phyloP scores from a whole-genome alignment of 2,888 invertebrate genomes.

The Dione vanillae region DNA sequence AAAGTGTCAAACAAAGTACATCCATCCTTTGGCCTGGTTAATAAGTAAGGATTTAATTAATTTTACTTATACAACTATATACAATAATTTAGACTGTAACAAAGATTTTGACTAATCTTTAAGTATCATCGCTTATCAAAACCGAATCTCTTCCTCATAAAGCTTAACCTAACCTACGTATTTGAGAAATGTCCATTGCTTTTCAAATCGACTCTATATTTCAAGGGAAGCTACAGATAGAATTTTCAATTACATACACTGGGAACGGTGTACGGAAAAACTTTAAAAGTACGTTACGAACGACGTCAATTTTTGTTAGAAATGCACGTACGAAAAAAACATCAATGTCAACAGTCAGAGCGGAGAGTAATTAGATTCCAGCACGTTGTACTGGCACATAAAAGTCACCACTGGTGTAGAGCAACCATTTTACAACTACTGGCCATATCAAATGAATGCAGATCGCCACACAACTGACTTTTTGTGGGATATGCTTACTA shows the following conservation, averaged over 20 bases:
- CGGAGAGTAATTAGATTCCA: constrained; percentile 52
- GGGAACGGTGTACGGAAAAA: constrained; percentile 13
- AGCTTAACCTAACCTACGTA: constrained; percentile 23
- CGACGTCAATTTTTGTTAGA: constrained; percentile 31
- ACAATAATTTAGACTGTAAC: background rate
- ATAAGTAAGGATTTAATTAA: too few species aligned
- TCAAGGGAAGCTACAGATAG: constrained; percentile 30
- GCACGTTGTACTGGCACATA: constrained; percentile 48
- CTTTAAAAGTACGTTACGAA: constrained; percentile 25
- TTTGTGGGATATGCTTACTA: too few species aligned
- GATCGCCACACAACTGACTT: constrained; percentile 43
- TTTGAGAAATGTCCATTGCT: constrained; percentile 23
- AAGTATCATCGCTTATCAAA: constrained; percentile 21
- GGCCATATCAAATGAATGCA: constrained; percentile 43
- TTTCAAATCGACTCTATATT: constrained; percentile 29
- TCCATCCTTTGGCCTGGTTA: too few species aligned
- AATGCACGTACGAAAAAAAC: constrained; percentile 40
- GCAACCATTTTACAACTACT: constrained; percentile 47
- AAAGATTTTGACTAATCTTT: constrained; percentile 8
- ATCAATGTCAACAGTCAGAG: constrained; percentile 43
- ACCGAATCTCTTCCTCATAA: constrained; percentile 23
- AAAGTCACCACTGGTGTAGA: constrained; percentile 48
- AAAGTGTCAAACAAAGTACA: too few species aligned
- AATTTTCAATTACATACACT: constrained; percentile 34
- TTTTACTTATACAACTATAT: too few species aligned